Evolutionary conservation across 2,113 vertebrate genomes (phyloP), one percentile per base, ranked within the genome.

Genomic region (Ageneiosus marmoratus): DNA sequence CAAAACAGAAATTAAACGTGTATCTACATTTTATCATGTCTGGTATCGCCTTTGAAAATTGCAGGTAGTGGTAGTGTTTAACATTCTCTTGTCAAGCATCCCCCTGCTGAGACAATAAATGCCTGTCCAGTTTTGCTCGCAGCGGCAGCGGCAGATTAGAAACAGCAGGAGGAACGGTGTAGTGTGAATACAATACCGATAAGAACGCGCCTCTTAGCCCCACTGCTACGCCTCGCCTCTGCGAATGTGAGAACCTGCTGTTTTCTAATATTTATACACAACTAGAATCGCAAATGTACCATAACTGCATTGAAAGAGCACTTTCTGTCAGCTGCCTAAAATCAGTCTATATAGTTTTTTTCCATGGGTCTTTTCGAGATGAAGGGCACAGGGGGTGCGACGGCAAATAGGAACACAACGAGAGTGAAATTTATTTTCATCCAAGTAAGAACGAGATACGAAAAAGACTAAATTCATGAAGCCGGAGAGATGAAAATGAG

Each of bases 211-310:
- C 94, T 97, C 96, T 96, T 93, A 92, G 92, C 94, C 93, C 94
- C 93, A 91, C 93, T 90, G 96, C 96, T 96, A 94, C 93, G 96
- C 94, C 96, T 91, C 89, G 94, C 94, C 95, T 97, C 95, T 95
- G 93, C 93, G 94, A 95, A 95, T 93, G 93, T 94, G 95, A 95
- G 95, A 94, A 93, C 96, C 96, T 86, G 96, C 97, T 97, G 96
- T 95, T 96, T 99, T 97, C 96, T 96, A 98, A 98, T 98, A 97
- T 97, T 98, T 98, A 98, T 96, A 97, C 97, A 97, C 96, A 97
- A 96, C 96, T 96, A 95, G 93, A 96, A 94, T 94, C 94, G 94
- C 95, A 93, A 95, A 94, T 92, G 91, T 92, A 92, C 88, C 91
- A 89, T 92, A 92, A 93, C 92, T 90, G 89, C 91, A 89, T 85